Evolutionary conservation across 2,888 invertebrate genomes (phyloP).

Genomic region (Caenorhabditis panamensis): DNA sequence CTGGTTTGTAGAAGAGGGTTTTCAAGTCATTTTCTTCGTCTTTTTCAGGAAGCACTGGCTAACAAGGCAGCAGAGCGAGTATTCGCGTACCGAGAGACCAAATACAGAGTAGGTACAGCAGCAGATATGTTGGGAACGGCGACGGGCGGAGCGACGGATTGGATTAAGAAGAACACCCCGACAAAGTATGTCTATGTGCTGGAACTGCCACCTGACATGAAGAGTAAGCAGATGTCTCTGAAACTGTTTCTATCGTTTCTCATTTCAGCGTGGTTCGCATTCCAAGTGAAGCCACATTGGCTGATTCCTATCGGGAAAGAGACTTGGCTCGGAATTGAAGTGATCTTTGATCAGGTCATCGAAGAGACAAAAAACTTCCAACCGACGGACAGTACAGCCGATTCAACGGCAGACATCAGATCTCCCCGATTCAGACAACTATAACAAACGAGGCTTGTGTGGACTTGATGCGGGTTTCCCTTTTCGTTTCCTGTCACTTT

Average conservation of each 20-base stretch:
- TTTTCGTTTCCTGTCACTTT: conserved; percentile 8
- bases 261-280: conserved; percentile 80
- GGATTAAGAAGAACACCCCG: conserved; percentile 79
- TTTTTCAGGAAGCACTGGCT: conserved; percentile 69
- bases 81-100: conserved; percentile 70
- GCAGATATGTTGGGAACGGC: conserved; percentile 79
- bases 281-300: conserved; percentile 80
- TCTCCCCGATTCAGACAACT: conserved; percentile 60
- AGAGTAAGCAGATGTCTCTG: conserved; percentile 59
- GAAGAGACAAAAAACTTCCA: conserved; percentile 66
- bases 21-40: too few relatives aligned
- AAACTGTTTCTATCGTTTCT: neutral
- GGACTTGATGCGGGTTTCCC: conserved; percentile 30
- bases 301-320: conserved; percentile 75
- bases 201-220: conserved; percentile 79
- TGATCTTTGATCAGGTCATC: conserved; percentile 73
- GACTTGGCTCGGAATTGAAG: conserved; percentile 73
- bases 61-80: conserved; percentile 68
- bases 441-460: conserved; percentile 20
- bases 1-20: conserved; percentile 60
- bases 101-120: conserved; percentile 78
- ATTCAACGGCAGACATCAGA: conserved; percentile 29
- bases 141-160: conserved; percentile 80
- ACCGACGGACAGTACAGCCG: conserved; percentile 39
- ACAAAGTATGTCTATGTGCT: conserved; percentile 81